Conservation (phyloP, 92 coral and sea anemone genomes). For the Epizoanthus illoricatus region DNA sequence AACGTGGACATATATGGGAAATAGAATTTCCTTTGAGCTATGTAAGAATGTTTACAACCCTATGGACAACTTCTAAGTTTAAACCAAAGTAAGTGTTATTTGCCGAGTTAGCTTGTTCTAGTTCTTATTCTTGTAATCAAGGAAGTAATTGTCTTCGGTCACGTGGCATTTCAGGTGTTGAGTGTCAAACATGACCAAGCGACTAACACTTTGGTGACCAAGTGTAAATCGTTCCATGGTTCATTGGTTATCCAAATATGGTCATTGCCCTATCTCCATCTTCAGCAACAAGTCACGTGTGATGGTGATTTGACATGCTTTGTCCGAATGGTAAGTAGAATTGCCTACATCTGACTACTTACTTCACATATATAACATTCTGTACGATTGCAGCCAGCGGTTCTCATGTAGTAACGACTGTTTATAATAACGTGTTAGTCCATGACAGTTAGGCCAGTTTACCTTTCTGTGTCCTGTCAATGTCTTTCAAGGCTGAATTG, state of each 20-base stretch:
- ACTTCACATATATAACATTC: neutral
- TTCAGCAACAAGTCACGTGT: slow-evolving; percentile 65
- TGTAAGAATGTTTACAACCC: too few species aligned
- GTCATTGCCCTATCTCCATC: slow-evolving; percentile 70
- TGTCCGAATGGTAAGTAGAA: slow-evolving; percentile 79
- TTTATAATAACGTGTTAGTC: too few species aligned
- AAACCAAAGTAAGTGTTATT: neutral
- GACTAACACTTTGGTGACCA: slow-evolving; percentile 64
- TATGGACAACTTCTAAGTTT: neutral
- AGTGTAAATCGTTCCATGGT: slow-evolving; percentile 68
- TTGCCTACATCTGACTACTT: neutral
- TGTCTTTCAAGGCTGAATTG: too few species aligned
- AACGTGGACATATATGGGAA: too few species aligned
- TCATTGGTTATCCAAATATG: slow-evolving; percentile 77
- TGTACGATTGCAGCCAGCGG: neutral
- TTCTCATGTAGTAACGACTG: too few species aligned
- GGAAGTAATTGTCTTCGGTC: neutral
- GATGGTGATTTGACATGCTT: slow-evolving; percentile 81
- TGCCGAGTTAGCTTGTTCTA: neutral
- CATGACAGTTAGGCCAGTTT: too few species aligned
- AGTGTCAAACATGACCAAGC: slow-evolving; percentile 76
- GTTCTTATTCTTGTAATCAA: neutral
- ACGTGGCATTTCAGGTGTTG: slow-evolving; percentile 53
- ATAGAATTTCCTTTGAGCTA: too few species aligned
- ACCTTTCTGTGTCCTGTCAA: too few species aligned